Evolutionary conservation across 2,797 vertebrate genomes (phyloP).

Genomic region (Pipistrellus nathusii): DNA sequence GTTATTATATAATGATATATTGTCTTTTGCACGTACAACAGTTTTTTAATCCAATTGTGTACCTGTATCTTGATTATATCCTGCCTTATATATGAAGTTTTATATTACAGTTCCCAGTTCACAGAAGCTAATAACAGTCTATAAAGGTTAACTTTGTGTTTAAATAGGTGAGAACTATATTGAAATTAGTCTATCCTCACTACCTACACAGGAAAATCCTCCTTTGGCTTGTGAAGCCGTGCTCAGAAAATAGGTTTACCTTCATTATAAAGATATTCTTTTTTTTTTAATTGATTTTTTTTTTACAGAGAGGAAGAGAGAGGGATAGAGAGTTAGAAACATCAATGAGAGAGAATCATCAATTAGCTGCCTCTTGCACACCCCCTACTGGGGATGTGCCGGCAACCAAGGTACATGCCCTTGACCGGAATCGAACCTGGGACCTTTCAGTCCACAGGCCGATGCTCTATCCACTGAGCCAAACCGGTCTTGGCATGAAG

Average conservation of each 20-base stretch:
- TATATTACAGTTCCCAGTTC: not conserved
- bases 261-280: not conserved
- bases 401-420: too few relatives aligned
- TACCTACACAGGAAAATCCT: not conserved
- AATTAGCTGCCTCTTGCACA: too few relatives aligned
- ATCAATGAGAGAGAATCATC: too few relatives aligned
- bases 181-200: not conserved
- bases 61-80: not conserved
- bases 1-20: not conserved
- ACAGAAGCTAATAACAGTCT: not conserved
- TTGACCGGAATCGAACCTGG: too few relatives aligned
- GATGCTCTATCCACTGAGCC: too few relatives aligned
- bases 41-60: not conserved
- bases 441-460: too few relatives aligned
- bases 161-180: not conserved
- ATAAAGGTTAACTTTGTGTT: not conserved
- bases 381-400: too few relatives aligned
- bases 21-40: not conserved
- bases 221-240: not conserved
- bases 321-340: too few relatives aligned
- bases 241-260: conserved; percentile 9
- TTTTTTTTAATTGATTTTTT: too few relatives aligned
- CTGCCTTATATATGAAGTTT: not conserved
- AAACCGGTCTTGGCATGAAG: not conserved
- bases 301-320: too few relatives aligned